Base-by-base conservation (phyloP, 1,140 invertebrate genomes). In the Gryon sp. region DNA sequence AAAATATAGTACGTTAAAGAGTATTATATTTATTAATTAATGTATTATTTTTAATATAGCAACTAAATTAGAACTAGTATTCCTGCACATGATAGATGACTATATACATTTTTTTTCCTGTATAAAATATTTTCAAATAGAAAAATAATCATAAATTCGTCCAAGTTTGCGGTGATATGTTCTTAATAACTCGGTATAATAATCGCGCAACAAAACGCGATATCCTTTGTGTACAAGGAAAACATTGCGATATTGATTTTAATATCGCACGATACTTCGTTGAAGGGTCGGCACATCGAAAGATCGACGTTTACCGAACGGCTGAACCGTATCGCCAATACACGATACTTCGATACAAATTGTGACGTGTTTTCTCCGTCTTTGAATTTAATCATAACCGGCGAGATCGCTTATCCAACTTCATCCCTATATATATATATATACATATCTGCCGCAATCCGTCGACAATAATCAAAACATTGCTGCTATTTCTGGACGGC, bases 271-370 rank as follows among this genome's bases (percentile, higher is more conserved):
- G 77, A 66, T 74, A 43, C 68, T 24, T 55, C 16, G 48, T 48
- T 34, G 41, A 16, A 22, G 32, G 16, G 15, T 59, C 60, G 38
- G 45, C 48, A 69, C 65, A 74, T 45, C 63, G 55, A 24, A 22
- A 43, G 59, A 57, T 59, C 63, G 40, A 28, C 79, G 73, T 86
- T 87, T 86, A 75, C 46, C 38, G 38, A 66, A 38, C 50, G 62
- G 82, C 81, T 86, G 9, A 86, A 75, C 83, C 76, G 32, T 57
- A 76, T 72, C 59, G 80, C 79, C 79, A 86, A 86, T 79, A 83
- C 30, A 28, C 46, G 70, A 50, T 14, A 7, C 14, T 43, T 22
- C 66, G 70, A 80, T 78, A 80, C 75, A 72, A 73, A 68, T 48
- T 70, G 52, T 53, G 45, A 50, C 63, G 53, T 38, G 48, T 15